Evolutionary conservation across 2,113 vertebrate genomes (phyloP).

Genomic region (Petromus typicus): DNA sequence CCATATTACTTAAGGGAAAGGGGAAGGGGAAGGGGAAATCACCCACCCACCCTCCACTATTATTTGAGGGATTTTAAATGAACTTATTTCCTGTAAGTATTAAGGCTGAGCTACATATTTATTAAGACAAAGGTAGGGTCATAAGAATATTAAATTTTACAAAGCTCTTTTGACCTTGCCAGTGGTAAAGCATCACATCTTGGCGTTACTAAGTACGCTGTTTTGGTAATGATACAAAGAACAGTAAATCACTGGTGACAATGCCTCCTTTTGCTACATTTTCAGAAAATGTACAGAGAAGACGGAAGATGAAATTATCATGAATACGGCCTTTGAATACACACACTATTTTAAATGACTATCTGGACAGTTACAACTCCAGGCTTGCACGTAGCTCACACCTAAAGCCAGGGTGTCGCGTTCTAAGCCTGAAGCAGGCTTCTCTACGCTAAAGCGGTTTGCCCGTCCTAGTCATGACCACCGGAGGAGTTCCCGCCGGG

Average conservation of each 20-base stretch:
- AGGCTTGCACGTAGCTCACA: neutral
- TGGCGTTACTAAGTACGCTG: neutral
- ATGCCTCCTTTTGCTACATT: conserved; percentile 6
- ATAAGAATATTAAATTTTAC: conserved; percentile 54
- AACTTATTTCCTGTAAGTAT: neutral
- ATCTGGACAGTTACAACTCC: conserved; percentile 25
- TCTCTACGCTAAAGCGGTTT: neutral
- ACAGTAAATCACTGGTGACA: neutral
- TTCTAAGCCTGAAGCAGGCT: conserved; percentile 3
- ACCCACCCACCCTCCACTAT: neutral
- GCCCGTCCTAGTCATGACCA: conserved; percentile 30
- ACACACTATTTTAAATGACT: conserved; percentile 48
- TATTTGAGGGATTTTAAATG: neutral
- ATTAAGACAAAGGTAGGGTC: neutral
- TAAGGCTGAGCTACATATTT: neutral
- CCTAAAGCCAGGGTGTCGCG: neutral
- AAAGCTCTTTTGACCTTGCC: conserved; percentile 27
- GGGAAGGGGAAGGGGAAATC: neutral
- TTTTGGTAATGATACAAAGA: neutral
- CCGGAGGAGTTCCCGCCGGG: conserved; percentile 57
- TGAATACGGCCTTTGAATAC: conserved; percentile 21
- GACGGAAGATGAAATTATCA: neutral
- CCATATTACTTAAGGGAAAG: neutral
- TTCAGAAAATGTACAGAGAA: conserved; percentile 7
- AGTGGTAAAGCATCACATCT: neutral